Evolutionary conservation across 2,113 vertebrate species (phyloP), one percentile per base, ranked within the genome.

Genomic region (Ameiurus melas): DNA sequence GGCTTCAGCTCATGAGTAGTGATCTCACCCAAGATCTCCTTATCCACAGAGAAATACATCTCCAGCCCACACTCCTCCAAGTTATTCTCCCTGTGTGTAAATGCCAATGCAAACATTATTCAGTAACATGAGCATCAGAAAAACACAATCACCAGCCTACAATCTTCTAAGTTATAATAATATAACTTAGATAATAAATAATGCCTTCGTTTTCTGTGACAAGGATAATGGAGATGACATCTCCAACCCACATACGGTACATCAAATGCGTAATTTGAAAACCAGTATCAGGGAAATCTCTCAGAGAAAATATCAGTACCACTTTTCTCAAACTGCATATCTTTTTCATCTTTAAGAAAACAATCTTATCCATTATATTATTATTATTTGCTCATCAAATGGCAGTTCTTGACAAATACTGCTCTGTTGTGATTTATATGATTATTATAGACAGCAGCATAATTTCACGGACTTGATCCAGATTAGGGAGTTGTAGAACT

Each of bases 1-100:
- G 97, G 94, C 94, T 99, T 99, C 92, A 99, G 96, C 91, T 99
- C 98, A 47, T 99, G 98, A 90, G 98, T 99, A 90, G 97, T 98
- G 88, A 99, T 97, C 94, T 99, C 98, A 57, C 98, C 98, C 60
- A 99, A 91, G 92, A 99, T 97, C 95, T 99, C 98, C 91, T 99
- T 99, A 94, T 99, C 98, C n/a, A 99, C 98, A 0, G 98, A 99
- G 94, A 99, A 99, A 94, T 97, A 99, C 98, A 99, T 99, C 93
- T 99, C 98, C 93, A 99, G 95, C 70, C 96, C 96, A 91, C 98
- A 99, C 91, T 99, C 98, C 89, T 98, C 98, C 86, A 99, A 97
- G 91, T 98, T 96, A 93, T 99, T 99, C 92, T 99, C 98, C 94
- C 98, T 99, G 71, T 84, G 70, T 78, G 71, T 30, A 53, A 89